Base-by-base conservation (phyloP, 2,888 invertebrate species). In the Zygaena filipendulae region DNA sequence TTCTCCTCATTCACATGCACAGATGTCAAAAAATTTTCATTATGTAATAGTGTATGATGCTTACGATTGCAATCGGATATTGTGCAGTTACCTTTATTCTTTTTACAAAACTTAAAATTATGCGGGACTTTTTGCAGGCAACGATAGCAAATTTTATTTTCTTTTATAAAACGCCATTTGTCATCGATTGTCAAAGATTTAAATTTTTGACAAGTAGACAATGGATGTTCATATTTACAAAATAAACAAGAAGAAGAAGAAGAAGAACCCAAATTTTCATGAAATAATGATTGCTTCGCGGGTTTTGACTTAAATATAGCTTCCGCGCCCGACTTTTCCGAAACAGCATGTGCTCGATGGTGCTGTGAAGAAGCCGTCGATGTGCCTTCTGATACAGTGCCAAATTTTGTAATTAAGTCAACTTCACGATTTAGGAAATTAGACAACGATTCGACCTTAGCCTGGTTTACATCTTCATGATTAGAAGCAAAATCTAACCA, bases 21-120 rank as follows among this genome's bases (percentile, higher is more conserved):
- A n/a, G n/a, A n/a, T n/a, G n/a, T n/a, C n/a, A n/a, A n/a, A n/a
- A n/a, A n/a, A n/a, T n/a, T n/a, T n/a, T n/a, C n/a, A n/a, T 21
- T 21, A n/a, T 21, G 21, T 21, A 21, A n/a, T n/a, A 21, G 9
- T n/a, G n/a, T 21, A 9, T 21, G 21, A n/a, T 21, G 21, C 8
- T 21, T 21, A 6, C 10, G 21, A n/a, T 21, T 21, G 9, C 21
- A 21, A 9, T 9, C 9, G 4, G 4, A 4, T 4, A 21, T n/a
- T n/a, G 4, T 4, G 8, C 21, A 21, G 4, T n/a, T 9, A 6
- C 8, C 9, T 21, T 21, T 21, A 9, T 9, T 21, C 9, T 9
- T 16, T 5, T 16, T 21, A 21, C 21, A 21, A 4, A 9, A n/a
- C 10, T 21, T 21, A 9, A n/a, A 21, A n/a, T 9, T 21, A 21